phyloP scores from a whole-genome alignment of 2,113 vertebrate genomes.

The Calypte anna region DNA sequence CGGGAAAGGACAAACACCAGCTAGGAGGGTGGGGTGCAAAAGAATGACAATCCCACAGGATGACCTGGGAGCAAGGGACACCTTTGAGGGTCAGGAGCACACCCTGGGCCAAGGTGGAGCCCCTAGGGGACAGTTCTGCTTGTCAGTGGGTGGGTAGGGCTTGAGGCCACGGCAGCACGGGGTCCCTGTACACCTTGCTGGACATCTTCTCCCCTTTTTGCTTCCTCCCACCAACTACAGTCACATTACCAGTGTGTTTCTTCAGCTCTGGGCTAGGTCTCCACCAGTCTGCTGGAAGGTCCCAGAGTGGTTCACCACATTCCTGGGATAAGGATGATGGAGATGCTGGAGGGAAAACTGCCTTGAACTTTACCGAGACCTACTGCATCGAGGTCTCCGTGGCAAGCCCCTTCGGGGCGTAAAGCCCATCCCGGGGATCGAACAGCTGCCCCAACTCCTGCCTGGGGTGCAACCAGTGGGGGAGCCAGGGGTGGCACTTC shows the following conservation, averaged over 20 bases:
- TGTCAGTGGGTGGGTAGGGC: neutral
- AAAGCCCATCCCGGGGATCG: neutral
- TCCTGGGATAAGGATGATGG: neutral
- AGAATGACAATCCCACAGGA: neutral
- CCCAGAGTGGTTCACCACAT: neutral
- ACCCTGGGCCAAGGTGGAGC: neutral
- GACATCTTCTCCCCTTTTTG: neutral
- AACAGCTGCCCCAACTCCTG: neutral
- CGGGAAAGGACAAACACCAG: neutral
- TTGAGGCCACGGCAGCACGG: accelerated
- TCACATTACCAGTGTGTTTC: neutral
- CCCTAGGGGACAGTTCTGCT: neutral
- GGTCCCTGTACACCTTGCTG: neutral
- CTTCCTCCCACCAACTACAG: neutral
- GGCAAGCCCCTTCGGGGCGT: neutral
- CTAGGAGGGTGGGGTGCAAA: neutral
- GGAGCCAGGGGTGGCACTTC: neutral
- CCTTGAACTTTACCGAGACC: neutral
- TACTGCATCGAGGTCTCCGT: neutral
- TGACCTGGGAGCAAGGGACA: neutral
- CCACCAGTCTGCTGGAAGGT: neutral
- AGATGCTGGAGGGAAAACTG: neutral
- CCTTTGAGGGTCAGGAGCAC: neutral
- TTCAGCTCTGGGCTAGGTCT: neutral
- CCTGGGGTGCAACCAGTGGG: neutral